Evolutionary conservation across 37 sponge, comb jelly and placozoan genomes (phyloP).

Genomic region (Eunapius fragilis): DNA sequence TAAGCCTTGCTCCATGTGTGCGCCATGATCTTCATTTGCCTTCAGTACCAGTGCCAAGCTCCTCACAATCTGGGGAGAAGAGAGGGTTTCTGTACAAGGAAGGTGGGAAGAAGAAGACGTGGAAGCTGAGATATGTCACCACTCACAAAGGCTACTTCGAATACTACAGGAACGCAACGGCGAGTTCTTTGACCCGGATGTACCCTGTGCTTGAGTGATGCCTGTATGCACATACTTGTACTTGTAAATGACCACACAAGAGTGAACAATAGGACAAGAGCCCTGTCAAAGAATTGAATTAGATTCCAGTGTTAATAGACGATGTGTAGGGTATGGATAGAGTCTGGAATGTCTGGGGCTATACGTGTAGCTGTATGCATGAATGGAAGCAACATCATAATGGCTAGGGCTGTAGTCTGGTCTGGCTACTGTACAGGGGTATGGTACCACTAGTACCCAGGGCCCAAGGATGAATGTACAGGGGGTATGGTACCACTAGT

Average conservation of each 20-base stretch:
- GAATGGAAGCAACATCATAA: too few species aligned
- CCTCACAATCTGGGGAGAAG: neutral
- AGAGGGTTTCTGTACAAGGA: neutral
- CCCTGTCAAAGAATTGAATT: too few species aligned
- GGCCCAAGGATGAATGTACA: too few species aligned
- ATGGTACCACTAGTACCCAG: too few species aligned
- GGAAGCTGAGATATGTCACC: neutral
- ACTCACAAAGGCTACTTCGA: neutral
- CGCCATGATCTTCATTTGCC: neutral
- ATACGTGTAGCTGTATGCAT: too few species aligned
- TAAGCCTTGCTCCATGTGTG: too few species aligned
- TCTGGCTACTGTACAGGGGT: too few species aligned
- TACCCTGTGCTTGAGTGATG: neutral
- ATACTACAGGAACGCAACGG: neutral
- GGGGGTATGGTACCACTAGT: too few species aligned
- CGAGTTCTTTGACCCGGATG: neutral
- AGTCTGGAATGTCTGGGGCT: too few species aligned
- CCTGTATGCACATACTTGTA: neutral
- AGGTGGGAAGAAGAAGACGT: neutral
- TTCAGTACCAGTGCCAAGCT: neutral
- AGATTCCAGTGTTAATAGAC: too few species aligned
- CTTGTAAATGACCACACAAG: neutral
- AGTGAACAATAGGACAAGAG: neutral
- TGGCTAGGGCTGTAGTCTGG: too few species aligned
- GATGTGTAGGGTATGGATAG: too few species aligned